phyloP scores from a whole-genome alignment of 2,113 vertebrate genomes.

The Cranoglanis bouderius region DNA sequence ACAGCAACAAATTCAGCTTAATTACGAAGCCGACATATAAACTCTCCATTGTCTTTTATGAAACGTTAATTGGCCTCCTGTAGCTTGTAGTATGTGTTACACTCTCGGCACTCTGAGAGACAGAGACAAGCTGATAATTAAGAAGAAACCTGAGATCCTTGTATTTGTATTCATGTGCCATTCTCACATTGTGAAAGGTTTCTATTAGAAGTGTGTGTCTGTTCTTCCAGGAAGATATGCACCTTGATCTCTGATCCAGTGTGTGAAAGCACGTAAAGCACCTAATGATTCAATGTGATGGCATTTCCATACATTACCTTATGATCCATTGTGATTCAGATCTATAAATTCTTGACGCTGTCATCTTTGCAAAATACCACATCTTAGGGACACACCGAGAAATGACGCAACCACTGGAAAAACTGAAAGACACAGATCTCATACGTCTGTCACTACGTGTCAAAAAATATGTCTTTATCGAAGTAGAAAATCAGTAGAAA shows the following conservation, averaged over 20 bases:
- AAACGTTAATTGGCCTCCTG: slow-evolving; percentile 32
- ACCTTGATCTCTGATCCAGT: background rate
- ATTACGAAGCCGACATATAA: background rate
- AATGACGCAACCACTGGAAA: background rate
- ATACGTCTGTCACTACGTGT: background rate
- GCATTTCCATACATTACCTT: background rate
- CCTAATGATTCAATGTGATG: background rate
- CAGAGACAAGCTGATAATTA: slow-evolving; percentile 3
- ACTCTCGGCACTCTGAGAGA: background rate
- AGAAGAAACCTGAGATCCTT: background rate
- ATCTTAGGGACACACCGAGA: background rate
- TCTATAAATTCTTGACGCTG: background rate
- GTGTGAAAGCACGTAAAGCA: background rate
- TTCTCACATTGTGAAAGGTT: background rate
- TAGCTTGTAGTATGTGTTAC: slow-evolving; percentile 2
- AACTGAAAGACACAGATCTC: background rate
- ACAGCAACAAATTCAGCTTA: background rate
- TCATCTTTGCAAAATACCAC: background rate
- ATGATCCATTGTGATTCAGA: background rate
- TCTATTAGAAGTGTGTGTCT: background rate
- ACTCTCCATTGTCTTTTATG: slow-evolving; percentile 12
- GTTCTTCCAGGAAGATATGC: background rate
- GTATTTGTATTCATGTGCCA: background rate
- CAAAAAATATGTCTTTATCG: background rate
- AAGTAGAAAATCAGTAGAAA: background rate